Conservation (phyloP, 2,113 vertebrate genomes). For the Pleuronectes platessa region DNA sequence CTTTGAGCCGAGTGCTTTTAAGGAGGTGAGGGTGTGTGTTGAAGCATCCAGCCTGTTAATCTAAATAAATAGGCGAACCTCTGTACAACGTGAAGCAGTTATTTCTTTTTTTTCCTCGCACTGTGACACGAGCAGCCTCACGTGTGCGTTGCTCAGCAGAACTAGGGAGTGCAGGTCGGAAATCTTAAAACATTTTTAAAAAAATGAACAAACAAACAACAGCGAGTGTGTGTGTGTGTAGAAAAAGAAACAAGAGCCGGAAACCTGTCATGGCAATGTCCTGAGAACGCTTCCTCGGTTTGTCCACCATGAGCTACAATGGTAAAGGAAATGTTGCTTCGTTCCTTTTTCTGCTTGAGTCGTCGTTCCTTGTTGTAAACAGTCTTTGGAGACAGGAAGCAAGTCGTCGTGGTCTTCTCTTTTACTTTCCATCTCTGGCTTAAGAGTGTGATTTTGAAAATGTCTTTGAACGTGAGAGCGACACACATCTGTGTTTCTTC, state of each 20-base stretch:
- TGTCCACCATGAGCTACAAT: constrained; percentile 76
- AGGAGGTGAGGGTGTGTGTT: constrained; percentile 62
- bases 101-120: constrained; percentile 25
- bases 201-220: constrained; percentile 53
- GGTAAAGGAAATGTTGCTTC: constrained; percentile 64
- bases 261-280: constrained; percentile 77
- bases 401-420: constrained; percentile 36
- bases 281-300: constrained; percentile 82
- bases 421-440: constrained; percentile 31
- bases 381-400: constrained; percentile 71
- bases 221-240: constrained; percentile 28
- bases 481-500: constrained; percentile 49
- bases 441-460: constrained; percentile 37
- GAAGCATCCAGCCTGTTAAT: constrained; percentile 84
- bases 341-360: constrained; percentile 37
- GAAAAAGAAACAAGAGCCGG: constrained; percentile 66
- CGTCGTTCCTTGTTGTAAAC: constrained; percentile 55
- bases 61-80: constrained; percentile 93
- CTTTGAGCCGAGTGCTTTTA: constrained; percentile 83
- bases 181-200: constrained; percentile 45
- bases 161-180: constrained; percentile 76
- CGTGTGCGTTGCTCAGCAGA: constrained; percentile 62
- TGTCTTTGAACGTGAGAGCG: constrained; percentile 2
- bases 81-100: constrained; percentile 74
- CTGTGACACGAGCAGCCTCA: constrained; percentile 52